These are phyloP conservation scores for human (Homo sapiens) DNA, from an alignment of 2,113 vertebrate species.

Conservation along the genomic window DNA sequence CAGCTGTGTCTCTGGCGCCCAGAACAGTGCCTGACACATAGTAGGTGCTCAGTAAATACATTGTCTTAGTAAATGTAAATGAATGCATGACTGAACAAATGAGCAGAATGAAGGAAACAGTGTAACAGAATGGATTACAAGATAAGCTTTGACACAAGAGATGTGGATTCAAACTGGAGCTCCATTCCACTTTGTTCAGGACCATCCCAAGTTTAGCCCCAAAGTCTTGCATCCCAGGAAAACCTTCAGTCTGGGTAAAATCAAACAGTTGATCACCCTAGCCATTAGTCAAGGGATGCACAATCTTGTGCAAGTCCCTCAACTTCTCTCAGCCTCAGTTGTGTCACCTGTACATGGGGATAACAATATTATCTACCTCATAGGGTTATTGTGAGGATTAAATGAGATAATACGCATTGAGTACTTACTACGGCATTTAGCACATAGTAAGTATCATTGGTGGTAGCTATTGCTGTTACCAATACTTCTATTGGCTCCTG, in stretches of 20 bases:
- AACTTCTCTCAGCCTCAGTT: neutral
- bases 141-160: neutral
- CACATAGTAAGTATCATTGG: neutral
- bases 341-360: neutral
- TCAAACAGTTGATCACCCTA: accelerated
- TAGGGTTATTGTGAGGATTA: neutral
- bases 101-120: neutral
- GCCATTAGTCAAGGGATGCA: neutral
- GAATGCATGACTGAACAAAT: neutral
- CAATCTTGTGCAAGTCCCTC: neutral
- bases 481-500: neutral
- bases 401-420: accelerated
- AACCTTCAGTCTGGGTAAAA: neutral
- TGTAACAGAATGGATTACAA: neutral
- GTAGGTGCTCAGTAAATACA: neutral
- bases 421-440: neutral
- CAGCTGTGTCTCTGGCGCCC: neutral
- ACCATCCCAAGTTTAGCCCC: neutral
- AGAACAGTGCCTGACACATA: neutral
- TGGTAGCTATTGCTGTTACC: neutral
- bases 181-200: too few species aligned
- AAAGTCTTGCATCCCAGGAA: neutral
- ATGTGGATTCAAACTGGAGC: neutral
- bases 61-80: neutral
- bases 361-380: too few species aligned